Evolutionary conservation across 2,113 vertebrate genomes (phyloP).

Genomic region (Phaetusa simplex): DNA sequence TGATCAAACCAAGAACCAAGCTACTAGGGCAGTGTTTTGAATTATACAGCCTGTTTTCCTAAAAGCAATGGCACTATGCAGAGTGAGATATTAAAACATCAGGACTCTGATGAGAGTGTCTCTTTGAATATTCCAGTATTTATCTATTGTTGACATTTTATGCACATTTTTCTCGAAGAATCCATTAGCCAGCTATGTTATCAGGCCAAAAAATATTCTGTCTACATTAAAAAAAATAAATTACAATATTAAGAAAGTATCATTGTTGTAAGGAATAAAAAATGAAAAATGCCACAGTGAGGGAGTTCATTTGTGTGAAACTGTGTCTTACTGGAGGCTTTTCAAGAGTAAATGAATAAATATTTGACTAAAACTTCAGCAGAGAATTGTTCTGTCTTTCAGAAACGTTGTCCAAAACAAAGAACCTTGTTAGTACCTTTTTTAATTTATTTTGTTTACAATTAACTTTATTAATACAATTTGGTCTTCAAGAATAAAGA

Average conservation of each 20-base stretch:
- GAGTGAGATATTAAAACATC: conserved; percentile 47
- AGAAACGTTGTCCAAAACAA: neutral
- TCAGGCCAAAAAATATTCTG: neutral
- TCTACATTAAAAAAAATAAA: conserved; percentile 10
- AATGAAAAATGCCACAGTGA: conserved; percentile 15
- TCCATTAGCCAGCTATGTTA: conserved; percentile 21
- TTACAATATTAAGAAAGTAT: conserved; percentile 17
- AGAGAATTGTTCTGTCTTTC: neutral
- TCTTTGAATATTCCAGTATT: conserved; percentile 49
- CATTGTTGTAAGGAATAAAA: conserved; percentile 14
- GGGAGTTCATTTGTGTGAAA: neutral
- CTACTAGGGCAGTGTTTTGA: neutral
- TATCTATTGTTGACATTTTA: conserved; percentile 52
- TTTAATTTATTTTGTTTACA: neutral
- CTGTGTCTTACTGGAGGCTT: neutral
- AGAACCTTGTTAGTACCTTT: neutral
- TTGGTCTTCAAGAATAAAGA: neutral
- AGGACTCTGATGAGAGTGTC: neutral
- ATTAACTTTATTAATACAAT: neutral
- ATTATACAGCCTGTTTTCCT: neutral
- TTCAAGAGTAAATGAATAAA: neutral
- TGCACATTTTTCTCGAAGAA: conserved; percentile 46
- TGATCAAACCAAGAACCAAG: neutral
- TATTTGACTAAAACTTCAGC: neutral
- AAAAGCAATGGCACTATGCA: conserved; percentile 33